Conservation (phyloP, 2,113 vertebrate genomes). For the Ochotona curzoniae region DNA sequence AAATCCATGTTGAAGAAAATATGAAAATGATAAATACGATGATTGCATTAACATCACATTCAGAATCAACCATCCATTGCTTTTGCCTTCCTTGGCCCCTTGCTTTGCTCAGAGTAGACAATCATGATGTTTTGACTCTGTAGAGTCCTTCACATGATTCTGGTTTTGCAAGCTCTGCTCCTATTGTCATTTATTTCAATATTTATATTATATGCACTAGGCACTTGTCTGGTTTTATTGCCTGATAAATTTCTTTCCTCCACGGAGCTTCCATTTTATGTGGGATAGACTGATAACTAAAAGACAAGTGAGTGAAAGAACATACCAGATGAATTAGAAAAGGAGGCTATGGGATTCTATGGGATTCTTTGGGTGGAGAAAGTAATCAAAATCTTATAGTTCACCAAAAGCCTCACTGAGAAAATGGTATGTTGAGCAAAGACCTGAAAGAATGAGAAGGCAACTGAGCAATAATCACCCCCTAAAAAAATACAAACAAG, state of each 20-base stretch:
- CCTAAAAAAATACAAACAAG: neutral
- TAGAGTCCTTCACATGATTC: neutral
- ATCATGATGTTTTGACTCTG: neutral
- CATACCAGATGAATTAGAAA: neutral
- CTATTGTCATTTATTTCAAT: neutral
- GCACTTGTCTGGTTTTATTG: neutral
- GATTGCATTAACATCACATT: neutral
- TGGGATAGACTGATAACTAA: neutral
- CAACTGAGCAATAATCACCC: neutral
- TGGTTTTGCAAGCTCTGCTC: neutral
- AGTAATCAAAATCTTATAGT: neutral
- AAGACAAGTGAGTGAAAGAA: neutral
- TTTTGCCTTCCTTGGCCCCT: neutral
- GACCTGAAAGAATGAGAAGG: neutral
- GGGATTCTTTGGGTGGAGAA: neutral
- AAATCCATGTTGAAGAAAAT: neutral
- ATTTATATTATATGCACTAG: neutral
- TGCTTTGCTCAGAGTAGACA: neutral
- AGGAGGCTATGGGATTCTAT: neutral
- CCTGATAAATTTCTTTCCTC: neutral
- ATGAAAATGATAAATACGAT: neutral
- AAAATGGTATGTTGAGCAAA: neutral
- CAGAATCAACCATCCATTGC: neutral
- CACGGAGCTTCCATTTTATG: neutral
- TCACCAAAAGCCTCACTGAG: neutral